Evolutionary conservation across 2,113 vertebrate genomes (phyloP), one percentile per base, ranked within the genome.

Genomic region (Chloebia gouldiae): DNA sequence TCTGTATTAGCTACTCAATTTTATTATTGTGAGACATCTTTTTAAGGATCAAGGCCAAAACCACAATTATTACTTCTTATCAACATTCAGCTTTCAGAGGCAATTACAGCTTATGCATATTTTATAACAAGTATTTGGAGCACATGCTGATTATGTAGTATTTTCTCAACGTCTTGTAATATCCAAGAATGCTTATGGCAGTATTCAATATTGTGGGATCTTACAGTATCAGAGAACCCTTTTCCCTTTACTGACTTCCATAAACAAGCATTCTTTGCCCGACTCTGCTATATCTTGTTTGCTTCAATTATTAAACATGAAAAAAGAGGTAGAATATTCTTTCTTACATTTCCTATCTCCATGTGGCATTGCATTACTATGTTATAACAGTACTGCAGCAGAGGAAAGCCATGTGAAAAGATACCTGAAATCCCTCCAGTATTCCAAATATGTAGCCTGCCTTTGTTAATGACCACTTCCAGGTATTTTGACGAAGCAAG

Each of bases 41-140:
- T 92, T 93, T 82, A 95, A 91, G 92, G 59, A 81, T 92, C 49
- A 86, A 81, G 73, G 73, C 92, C 85, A 97, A 95, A 86, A 30
- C 70, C 71, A 85, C 81, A 81, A 81, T 96, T 93, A 90, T 80
- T 95, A 79, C 88, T 90, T 91, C 88, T 93, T 96, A 95, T 96
- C 87, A 95, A 89, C 92, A 78, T 92, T 93, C 88, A 93, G 65
- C 75, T 94, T 89, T 96, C 91, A 44, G 81, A 81, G 81, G 88
- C 96, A 95, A 96, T 97, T 98, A 95, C 84, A 91, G 60, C 83
- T 93, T 95, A 95, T 96, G 91, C 64, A 97, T 96, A 95, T 96
- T 97, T 97, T 95, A 96, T 97, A 94, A 90, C 86, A 92, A 77
- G 81, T 92, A 37, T 94, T 96, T 97, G 61, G 64, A 94, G 89